Conservation (phyloP, 2,113 vertebrate species). For the Ageneiosus marmoratus region DNA sequence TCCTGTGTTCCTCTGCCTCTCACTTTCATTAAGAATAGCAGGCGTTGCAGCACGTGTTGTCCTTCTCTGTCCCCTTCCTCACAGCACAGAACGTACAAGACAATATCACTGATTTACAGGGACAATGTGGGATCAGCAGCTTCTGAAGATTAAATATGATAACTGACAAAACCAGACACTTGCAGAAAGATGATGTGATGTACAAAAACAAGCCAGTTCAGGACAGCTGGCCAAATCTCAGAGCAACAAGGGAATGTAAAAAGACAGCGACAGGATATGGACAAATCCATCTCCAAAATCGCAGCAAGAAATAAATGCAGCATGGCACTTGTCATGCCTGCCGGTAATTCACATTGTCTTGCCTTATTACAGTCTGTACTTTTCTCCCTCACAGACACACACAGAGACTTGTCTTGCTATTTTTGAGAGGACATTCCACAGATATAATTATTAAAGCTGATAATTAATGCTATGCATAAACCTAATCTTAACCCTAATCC, state of each 20-base stretch:
- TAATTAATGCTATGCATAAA: no score
- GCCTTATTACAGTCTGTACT: neutral
- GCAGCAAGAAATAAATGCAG: neutral
- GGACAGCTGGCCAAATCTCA: slow-evolving; percentile 22
- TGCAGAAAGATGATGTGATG: neutral
- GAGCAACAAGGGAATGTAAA: neutral
- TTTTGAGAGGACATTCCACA: no score
- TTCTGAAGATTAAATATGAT: slow-evolving; percentile 34
- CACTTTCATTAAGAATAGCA: slow-evolving; percentile 1
- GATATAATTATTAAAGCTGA: no score
- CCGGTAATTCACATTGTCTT: neutral
- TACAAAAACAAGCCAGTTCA: neutral
- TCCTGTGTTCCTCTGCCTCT: neutral
- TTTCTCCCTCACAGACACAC: neutral
- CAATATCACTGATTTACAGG: neutral
- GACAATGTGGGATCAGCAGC: slow-evolving; percentile 38
- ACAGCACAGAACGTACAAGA: neutral
- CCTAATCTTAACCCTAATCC: no score
- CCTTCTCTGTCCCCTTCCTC: neutral
- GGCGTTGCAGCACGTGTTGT: neutral
- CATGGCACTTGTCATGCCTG: slow-evolving; percentile 20
- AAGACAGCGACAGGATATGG: neutral
- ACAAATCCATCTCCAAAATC: neutral
- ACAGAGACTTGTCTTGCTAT: no score
- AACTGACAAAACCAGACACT: slow-evolving; percentile 15